These are phyloP conservation scores for Xenus cinereus DNA, from an alignment of 2,113 vertebrate genomes.

Conservation along the genomic window DNA sequence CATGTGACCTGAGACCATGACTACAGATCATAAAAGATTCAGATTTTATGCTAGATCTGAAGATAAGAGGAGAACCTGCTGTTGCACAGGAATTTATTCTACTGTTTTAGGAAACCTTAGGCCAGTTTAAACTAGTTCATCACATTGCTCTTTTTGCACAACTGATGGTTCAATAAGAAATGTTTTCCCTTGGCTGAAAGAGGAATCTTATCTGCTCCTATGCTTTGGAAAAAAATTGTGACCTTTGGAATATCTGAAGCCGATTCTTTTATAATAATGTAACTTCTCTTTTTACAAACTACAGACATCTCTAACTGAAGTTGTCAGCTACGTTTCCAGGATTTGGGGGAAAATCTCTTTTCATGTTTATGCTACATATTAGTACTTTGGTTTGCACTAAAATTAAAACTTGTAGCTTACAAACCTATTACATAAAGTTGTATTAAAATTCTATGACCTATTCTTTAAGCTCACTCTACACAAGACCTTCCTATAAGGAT, in stretches of 20 bases:
- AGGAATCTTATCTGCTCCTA: background rate
- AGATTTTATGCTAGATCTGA: background rate
- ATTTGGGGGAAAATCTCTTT: background rate
- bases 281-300: background rate
- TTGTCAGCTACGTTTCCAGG: background rate
- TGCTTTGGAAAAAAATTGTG: background rate
- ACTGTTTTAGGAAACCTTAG: background rate
- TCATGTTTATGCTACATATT: background rate
- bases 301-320: background rate
- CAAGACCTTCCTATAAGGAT: background rate
- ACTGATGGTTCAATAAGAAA: background rate
- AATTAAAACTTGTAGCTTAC: background rate
- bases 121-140: background rate
- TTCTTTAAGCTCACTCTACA: background rate
- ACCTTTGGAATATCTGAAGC: background rate
- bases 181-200: background rate
- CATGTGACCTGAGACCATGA: background rate
- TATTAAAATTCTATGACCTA: background rate
- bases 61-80: background rate
- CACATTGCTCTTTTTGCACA: background rate
- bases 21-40: background rate
- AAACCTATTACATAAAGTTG: background rate
- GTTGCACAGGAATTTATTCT: background rate
- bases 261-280: background rate
- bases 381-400: background rate